Evolutionary conservation across 1,140 invertebrate species (phyloP).

Genomic region (Meteorus sp.): DNA sequence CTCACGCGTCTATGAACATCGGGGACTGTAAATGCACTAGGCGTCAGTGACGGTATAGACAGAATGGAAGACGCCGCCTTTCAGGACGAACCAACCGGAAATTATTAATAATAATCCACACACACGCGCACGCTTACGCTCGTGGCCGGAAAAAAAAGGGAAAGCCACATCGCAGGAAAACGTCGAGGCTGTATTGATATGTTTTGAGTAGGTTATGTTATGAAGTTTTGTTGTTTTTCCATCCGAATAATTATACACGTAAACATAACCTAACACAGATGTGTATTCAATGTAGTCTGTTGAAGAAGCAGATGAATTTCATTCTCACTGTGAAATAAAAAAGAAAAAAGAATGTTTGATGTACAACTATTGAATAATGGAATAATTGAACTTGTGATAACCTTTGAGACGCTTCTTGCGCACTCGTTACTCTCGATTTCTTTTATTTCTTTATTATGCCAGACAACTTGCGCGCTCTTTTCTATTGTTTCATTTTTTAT

Average conservation of each 20-base stretch:
- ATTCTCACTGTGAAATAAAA: background rate
- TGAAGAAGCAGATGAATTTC: too few species aligned
- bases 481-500: constrained; percentile 30
- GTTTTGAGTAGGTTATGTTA: background rate
- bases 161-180: constrained; percentile 45
- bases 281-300: too few species aligned
- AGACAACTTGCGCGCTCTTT: constrained; percentile 19
- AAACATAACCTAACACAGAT: too few species aligned
- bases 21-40: constrained; percentile 29
- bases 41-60: too few species aligned
- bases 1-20: constrained; percentile 27
- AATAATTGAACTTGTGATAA: too few species aligned
- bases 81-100: constrained; percentile 51
- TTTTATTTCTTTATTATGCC: constrained; percentile 27
- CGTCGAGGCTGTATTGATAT: constrained; percentile 29
- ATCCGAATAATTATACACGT: background rate
- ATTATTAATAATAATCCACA: constrained; percentile 52
- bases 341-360: background rate
- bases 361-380: too few species aligned
- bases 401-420: background rate
- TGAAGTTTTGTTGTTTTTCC: too few species aligned
- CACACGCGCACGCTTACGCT: too few species aligned
- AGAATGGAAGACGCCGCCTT: constrained; percentile 52
- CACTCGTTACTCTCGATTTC: constrained; percentile 6
- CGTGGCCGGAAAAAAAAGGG: constrained; percentile 48